phyloP scores from a whole-genome alignment of 2,113 vertebrate species.

The Sclerurus mexicanus region DNA sequence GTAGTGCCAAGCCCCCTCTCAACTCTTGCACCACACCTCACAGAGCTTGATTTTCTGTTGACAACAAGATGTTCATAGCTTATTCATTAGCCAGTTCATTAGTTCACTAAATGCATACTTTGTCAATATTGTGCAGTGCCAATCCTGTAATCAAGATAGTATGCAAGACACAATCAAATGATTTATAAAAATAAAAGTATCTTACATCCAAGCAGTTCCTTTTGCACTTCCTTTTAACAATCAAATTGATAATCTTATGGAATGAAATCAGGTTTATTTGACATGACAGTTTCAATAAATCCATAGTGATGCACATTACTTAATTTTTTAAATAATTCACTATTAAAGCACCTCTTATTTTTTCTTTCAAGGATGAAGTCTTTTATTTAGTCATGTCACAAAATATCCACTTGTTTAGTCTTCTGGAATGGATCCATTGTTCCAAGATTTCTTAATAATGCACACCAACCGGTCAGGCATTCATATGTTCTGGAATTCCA shows the following conservation, averaged over 20 bases:
- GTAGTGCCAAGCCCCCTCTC: no score
- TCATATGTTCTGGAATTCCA: background rate
- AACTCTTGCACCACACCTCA: background rate
- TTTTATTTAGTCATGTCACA: background rate
- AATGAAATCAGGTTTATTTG: background rate
- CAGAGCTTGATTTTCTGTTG: background rate
- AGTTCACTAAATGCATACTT: background rate
- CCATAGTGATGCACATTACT: background rate
- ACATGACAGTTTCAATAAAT: background rate
- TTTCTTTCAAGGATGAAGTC: background rate
- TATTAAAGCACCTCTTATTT: background rate
- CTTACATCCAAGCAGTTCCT: background rate
- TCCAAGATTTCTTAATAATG: background rate
- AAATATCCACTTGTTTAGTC: background rate
- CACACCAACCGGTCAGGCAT: background rate
- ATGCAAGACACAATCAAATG: background rate
- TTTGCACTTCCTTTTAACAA: background rate
- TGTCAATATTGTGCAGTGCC: background rate
- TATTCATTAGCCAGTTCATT: background rate
- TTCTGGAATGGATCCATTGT: background rate
- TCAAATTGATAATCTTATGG: background rate
- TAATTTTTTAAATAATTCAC: background rate
- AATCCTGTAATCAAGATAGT: background rate
- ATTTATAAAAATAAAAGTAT: background rate
- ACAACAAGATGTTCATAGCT: background rate